These are phyloP conservation scores for Polyodon spathula DNA, from an alignment of 2,113 vertebrate genomes.

Conservation along the genomic window DNA sequence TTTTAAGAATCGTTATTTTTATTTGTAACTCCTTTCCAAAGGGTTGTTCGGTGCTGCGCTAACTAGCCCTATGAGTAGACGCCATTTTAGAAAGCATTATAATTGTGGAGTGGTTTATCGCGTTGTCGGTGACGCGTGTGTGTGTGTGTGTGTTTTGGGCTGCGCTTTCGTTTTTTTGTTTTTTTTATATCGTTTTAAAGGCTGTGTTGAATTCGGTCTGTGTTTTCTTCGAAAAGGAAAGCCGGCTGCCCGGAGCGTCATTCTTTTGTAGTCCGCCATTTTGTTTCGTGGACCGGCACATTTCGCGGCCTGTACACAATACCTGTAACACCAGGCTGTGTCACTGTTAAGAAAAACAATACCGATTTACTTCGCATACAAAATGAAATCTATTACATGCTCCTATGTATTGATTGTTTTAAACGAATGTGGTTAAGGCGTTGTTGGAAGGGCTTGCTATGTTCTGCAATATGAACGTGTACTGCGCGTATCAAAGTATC, in stretches of 20 bases:
- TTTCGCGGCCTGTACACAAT: not conserved
- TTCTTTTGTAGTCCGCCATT: conserved; percentile 14
- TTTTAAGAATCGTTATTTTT: not conserved
- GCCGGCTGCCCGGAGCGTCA: not conserved
- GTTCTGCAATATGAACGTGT: not conserved
- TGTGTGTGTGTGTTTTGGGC: not conserved
- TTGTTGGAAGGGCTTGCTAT: not conserved
- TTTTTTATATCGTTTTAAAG: too few relatives aligned
- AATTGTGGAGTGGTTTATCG: not conserved
- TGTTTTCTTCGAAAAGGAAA: not conserved
- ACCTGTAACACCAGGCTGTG: not conserved
- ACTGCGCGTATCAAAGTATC: not conserved
- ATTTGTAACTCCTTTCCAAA: not conserved
- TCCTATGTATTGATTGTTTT: not conserved
- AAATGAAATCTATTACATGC: too few relatives aligned
- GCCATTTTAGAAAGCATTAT: conserved; percentile 7
- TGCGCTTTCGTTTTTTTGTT: too few relatives aligned
- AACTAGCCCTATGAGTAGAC: not conserved
- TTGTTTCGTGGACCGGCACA: conserved; percentile 1
- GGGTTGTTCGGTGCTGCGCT: not conserved
- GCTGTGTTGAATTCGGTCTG: not conserved
- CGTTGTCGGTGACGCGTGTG: not conserved
- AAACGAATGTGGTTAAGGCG: not conserved
- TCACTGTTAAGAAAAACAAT: too few relatives aligned
- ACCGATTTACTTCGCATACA: too few relatives aligned